These are phyloP conservation scores for Mallotus villosus DNA, from an alignment of 2,797 vertebrate species.

Conservation along the genomic window DNA sequence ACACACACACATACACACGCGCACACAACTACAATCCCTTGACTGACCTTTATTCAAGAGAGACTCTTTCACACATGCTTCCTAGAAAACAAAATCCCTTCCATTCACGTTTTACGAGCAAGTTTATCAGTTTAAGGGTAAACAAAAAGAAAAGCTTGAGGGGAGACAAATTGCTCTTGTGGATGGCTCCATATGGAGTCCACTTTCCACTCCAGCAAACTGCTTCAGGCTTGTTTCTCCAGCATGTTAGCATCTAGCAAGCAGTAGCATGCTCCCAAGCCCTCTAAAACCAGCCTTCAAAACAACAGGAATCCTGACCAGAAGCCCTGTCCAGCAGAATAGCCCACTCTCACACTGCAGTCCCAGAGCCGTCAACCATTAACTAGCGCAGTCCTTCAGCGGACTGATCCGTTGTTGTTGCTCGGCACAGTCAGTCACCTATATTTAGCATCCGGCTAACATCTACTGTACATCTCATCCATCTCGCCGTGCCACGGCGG, in stretches of 20 bases:
- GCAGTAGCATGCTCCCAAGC: background rate
- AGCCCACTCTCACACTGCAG: background rate
- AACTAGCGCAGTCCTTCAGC: conserved; percentile 10
- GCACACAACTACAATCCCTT: background rate
- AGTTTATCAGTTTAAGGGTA: too few relatives aligned
- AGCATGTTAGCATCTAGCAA: background rate
- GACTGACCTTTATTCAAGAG: background rate
- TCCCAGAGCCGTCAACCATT: conserved; percentile 3
- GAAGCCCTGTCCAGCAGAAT: background rate
- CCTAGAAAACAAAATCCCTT: background rate
- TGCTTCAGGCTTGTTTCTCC: too few relatives aligned
- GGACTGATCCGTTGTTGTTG: conserved; percentile 8
- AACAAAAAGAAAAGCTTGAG: background rate
- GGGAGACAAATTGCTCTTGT: background rate
- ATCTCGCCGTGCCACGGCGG: conserved; percentile 10
- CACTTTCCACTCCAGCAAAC: background rate
- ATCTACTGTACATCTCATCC: conserved; percentile 17
- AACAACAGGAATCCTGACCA: background rate
- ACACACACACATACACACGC: too few relatives aligned
- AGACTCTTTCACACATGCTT: background rate
- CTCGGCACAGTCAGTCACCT: conserved; percentile 16
- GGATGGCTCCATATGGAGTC: background rate
- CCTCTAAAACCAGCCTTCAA: background rate
- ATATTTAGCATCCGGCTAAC: background rate
- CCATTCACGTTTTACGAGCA: background rate